These are phyloP conservation scores for Marisa cornuarietis DNA, from an alignment of 1,140 invertebrate species.

Conservation along the genomic window DNA sequence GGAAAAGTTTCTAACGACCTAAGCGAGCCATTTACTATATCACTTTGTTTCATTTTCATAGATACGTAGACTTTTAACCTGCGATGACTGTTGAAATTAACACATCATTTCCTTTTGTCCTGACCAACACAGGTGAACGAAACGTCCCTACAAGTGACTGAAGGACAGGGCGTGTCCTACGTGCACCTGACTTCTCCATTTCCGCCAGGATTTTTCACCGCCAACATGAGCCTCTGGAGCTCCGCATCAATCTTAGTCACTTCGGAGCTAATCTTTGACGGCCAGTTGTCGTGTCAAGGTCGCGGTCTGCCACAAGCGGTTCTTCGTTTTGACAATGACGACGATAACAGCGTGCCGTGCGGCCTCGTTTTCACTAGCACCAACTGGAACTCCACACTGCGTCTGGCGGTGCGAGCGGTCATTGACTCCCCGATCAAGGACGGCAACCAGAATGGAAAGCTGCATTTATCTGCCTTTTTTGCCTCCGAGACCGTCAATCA, in stretches of 20 bases:
- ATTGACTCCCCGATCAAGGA: conserved; percentile 38
- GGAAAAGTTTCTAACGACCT: too few species aligned
- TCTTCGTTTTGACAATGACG: background rate
- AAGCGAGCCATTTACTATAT: too few species aligned
- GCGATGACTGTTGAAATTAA: too few species aligned
- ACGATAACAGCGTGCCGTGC: conserved; percentile 20
- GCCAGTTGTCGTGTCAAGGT: conserved; percentile 9
- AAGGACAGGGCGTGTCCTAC: conserved; percentile 14
- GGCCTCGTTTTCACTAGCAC: conserved; percentile 32
- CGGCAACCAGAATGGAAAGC: conserved; percentile 33
- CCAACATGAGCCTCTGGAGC: conserved; percentile 27
- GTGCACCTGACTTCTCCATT: conserved; percentile 28
- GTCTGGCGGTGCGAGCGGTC: conserved; percentile 35
- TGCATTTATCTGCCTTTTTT: conserved; percentile 2
- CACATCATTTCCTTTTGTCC: too few species aligned
- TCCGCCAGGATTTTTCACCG: conserved; percentile 34
- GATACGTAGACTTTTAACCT: too few species aligned
- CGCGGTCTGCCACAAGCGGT: background rate
- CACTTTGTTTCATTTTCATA: too few species aligned
- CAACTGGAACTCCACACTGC: conserved; percentile 33
- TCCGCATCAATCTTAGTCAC: conserved; percentile 7
- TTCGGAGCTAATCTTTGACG: conserved; percentile 7
- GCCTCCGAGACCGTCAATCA: background rate
- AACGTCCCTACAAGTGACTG: conserved; percentile 17
- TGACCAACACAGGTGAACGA: conserved; percentile 21